Evolutionary conservation across 2,113 vertebrate species (phyloP).

Genomic region (Oryzias curvinotus): DNA sequence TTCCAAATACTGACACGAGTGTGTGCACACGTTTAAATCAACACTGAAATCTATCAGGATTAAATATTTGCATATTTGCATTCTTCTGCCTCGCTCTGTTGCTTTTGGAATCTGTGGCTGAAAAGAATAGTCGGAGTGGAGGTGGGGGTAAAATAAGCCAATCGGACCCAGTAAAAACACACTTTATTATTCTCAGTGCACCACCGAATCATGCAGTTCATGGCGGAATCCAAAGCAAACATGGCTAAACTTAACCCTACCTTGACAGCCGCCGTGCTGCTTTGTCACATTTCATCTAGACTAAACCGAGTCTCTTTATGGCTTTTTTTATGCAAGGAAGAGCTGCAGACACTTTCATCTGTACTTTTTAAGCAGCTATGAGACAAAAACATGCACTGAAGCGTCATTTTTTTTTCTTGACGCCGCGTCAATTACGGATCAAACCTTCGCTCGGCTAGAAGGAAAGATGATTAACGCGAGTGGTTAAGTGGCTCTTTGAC

Average conservation of each 20-base stretch:
- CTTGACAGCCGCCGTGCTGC: constrained; percentile 22
- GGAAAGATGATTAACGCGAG: constrained; percentile 31
- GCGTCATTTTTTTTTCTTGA: constrained; percentile 2
- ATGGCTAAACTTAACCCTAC: constrained; percentile 38
- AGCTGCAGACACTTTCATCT: not conserved
- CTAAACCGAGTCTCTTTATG: constrained; percentile 5
- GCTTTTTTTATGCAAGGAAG: constrained; percentile 18
- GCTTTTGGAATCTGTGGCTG: constrained; percentile 47
- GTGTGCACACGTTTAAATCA: constrained; percentile 9
- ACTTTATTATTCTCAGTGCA: constrained; percentile 49
- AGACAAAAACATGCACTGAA: constrained; percentile 22
- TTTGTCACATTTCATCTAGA: constrained; percentile 29
- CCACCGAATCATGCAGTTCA: constrained; percentile 8
- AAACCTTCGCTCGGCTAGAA: constrained; percentile 16
- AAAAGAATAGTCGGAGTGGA: constrained; percentile 1
- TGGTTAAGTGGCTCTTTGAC: constrained; percentile 22
- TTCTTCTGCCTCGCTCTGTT: constrained; percentile 53
- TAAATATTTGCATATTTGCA: constrained; percentile 47
- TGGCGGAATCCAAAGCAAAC: constrained; percentile 61
- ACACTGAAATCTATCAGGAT: constrained; percentile 21
- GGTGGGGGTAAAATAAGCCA: constrained; percentile 30
- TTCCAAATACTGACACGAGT: constrained; percentile 8
- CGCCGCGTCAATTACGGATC: constrained; percentile 45
- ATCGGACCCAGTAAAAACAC: constrained; percentile 54
- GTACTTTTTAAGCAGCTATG: not conserved